phyloP scores from a whole-genome alignment of 2,113 vertebrate species.

The Sylvia atricapilla region DNA sequence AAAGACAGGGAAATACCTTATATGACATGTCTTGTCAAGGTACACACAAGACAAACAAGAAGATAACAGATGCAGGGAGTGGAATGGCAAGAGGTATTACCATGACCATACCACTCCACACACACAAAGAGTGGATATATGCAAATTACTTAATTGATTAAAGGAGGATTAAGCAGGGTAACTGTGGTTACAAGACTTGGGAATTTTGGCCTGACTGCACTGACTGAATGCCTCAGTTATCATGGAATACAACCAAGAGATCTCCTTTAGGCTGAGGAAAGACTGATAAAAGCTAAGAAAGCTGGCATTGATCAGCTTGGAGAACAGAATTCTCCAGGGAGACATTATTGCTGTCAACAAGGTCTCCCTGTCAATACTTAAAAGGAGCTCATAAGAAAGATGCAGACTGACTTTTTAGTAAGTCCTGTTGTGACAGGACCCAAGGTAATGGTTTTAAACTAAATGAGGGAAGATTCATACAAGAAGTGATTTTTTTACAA shows the following conservation, averaged over 20 bases:
- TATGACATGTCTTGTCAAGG: neutral
- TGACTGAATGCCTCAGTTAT: neutral
- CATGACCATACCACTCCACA: neutral
- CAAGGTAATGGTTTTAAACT: neutral
- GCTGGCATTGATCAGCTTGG: neutral
- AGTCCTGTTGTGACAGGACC: neutral
- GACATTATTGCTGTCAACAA: neutral
- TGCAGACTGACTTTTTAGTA: neutral
- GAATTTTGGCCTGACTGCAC: neutral
- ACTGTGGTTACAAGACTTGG: neutral
- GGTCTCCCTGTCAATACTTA: neutral
- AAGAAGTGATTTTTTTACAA: neutral
- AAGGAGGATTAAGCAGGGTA: neutral
- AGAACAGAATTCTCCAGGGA: neutral
- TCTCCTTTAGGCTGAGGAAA: neutral
- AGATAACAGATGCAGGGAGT: neutral
- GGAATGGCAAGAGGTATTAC: neutral
- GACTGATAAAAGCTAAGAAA: neutral
- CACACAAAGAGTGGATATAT: neutral
- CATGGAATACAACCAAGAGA: neutral
- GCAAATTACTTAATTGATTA: neutral
- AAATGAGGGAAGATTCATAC: neutral
- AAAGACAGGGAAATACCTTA: neutral
- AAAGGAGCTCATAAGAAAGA: neutral
- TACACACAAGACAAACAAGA: neutral